Evolutionary conservation across 2,797 vertebrate genomes (phyloP).

Genomic region (Babyrousa celebensis): DNA sequence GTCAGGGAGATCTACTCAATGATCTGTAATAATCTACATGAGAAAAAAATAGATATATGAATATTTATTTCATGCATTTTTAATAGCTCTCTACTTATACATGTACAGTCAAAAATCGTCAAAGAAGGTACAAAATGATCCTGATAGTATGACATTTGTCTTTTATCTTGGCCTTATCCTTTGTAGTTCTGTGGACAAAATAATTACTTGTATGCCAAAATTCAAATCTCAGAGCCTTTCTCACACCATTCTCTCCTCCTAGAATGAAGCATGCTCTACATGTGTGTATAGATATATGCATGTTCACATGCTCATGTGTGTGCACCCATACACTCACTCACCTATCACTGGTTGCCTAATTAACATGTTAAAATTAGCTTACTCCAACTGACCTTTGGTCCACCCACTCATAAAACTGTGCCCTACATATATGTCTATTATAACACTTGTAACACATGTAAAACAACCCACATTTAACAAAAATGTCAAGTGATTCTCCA

Average conservation of each 20-base stretch:
- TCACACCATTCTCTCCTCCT: background rate
- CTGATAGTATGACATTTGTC: background rate
- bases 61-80: background rate
- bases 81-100: background rate
- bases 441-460: background rate
- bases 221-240: background rate
- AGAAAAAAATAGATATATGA: no score
- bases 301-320: background rate
- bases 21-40: no score
- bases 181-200: background rate
- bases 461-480: background rate
- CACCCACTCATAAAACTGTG: background rate
- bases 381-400: background rate
- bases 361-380: conserved; percentile 32
- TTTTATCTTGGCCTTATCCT: background rate
- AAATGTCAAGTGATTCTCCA: background rate
- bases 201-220: background rate
- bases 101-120: background rate
- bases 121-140: background rate
- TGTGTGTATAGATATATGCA: background rate
- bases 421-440: background rate
- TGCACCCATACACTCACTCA: background rate
- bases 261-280: background rate
- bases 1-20: no score
- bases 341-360: background rate